Conservation (phyloP, 1,140 invertebrate species). For the Drosophila oshimai region DNA sequence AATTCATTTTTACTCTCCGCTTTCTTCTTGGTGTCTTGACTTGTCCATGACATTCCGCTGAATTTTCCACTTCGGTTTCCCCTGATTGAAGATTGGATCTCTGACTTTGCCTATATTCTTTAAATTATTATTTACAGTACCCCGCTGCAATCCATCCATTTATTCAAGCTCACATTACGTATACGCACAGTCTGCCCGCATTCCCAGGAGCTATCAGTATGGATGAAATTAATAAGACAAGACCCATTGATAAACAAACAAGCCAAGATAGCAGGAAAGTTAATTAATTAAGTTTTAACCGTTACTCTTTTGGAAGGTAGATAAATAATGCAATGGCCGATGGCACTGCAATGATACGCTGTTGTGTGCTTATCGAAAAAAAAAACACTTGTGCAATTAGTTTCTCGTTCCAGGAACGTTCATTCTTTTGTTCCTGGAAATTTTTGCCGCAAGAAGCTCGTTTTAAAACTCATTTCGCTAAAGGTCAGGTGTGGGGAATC, state of each 20-base stretch:
- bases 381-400: too few species aligned
- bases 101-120: neutral
- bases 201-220: neutral
- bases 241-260: constrained; percentile 15
- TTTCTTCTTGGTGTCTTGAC: constrained; percentile 9
- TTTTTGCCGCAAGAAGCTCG: too few species aligned
- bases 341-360: too few species aligned
- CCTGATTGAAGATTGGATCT: constrained; percentile 20
- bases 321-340: too few species aligned
- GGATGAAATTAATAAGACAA: constrained; percentile 35
- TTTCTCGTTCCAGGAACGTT: too few species aligned
- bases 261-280: constrained; percentile 8
- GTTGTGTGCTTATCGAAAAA: too few species aligned
- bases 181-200: constrained; percentile 13
- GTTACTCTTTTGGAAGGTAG: too few species aligned
- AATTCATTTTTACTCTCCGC: constrained; percentile 33
- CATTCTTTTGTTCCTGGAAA: too few species aligned
- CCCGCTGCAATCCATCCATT: constrained; percentile 3
- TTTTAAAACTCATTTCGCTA: too few species aligned
- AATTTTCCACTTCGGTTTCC: neutral
- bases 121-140: neutral
- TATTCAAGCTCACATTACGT: constrained; percentile 33
- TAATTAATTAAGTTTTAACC: constrained; percentile 45
- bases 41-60: neutral
- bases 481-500: too few species aligned